Conservation (phyloP, 2,113 vertebrate species). For the Ageneiosus marmoratus region DNA sequence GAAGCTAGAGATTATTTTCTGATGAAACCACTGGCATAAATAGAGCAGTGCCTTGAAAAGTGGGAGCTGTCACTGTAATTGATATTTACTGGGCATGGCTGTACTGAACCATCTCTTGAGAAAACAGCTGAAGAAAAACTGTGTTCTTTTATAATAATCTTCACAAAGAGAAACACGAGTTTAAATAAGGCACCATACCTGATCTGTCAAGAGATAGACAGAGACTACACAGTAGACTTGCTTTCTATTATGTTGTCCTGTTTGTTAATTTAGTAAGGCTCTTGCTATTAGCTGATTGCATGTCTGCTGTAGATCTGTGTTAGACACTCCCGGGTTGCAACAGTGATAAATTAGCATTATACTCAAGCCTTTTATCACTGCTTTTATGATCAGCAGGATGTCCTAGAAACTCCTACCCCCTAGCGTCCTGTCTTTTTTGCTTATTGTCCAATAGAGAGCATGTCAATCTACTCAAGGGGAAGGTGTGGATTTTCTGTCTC, state of each 20-base stretch:
- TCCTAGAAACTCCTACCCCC: neutral
- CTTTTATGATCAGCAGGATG: neutral
- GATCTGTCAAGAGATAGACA: slow-evolving; percentile 13
- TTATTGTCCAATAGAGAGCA: neutral
- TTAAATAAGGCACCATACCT: slow-evolving; percentile 46
- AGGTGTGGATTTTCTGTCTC: neutral
- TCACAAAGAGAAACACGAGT: slow-evolving; percentile 29
- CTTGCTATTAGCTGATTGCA: slow-evolving; percentile 12
- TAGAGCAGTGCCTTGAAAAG: neutral
- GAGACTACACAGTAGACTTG: neutral
- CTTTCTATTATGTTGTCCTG: neutral
- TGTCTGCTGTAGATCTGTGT: neutral
- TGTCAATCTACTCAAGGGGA: slow-evolving; percentile 11
- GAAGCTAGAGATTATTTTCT: slow-evolving; percentile 4
- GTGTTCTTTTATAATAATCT: slow-evolving; percentile 30
- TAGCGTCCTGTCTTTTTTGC: neutral
- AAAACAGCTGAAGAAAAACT: slow-evolving; percentile 34
- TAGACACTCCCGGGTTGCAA: neutral
- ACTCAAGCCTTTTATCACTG: neutral
- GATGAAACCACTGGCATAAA: neutral
- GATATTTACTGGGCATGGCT: slow-evolving; percentile 41
- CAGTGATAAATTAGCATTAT: slow-evolving; percentile 17
- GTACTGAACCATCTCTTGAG: slow-evolving; percentile 21
- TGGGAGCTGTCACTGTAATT: slow-evolving; percentile 50
- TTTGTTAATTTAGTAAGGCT: neutral